Conservation (phyloP, 2,888 invertebrate species). For the Homarus gammarus region DNA sequence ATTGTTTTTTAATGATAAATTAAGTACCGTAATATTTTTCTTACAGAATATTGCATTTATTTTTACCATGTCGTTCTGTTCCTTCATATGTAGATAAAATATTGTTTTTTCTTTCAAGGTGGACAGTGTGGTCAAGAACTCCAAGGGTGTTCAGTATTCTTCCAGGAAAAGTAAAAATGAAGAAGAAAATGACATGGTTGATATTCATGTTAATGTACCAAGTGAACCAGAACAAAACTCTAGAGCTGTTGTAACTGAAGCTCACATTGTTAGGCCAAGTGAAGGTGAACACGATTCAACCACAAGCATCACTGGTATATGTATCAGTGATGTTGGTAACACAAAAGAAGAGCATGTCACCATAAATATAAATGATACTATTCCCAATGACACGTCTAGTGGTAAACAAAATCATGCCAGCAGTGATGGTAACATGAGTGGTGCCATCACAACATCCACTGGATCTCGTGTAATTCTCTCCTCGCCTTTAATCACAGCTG, state of each 20-base stretch:
- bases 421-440: background rate
- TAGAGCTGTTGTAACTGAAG: background rate
- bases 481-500: background rate
- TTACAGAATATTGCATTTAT: too few species aligned
- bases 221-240: background rate
- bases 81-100: too few species aligned
- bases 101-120: background rate
- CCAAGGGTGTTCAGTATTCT: background rate
- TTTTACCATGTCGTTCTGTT: too few species aligned
- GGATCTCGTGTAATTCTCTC: background rate
- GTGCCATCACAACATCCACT: too few species aligned
- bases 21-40: too few species aligned
- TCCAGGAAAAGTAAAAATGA: background rate
- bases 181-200: background rate
- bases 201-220: background rate
- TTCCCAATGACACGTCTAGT: background rate
- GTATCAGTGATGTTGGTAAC: background rate
- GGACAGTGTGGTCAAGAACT: background rate
- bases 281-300: background rate
- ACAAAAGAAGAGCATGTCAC: background rate
- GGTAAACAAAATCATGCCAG: background rate
- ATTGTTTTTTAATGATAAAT: too few species aligned
- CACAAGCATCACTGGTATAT: background rate
- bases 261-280: background rate
- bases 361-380: background rate